A percentile compares a stretch with the other conserved stretches of the same genome.
Conservation (phyloP, 1,140 invertebrate genomes). For the Drosophila ohnishii region DNA sequence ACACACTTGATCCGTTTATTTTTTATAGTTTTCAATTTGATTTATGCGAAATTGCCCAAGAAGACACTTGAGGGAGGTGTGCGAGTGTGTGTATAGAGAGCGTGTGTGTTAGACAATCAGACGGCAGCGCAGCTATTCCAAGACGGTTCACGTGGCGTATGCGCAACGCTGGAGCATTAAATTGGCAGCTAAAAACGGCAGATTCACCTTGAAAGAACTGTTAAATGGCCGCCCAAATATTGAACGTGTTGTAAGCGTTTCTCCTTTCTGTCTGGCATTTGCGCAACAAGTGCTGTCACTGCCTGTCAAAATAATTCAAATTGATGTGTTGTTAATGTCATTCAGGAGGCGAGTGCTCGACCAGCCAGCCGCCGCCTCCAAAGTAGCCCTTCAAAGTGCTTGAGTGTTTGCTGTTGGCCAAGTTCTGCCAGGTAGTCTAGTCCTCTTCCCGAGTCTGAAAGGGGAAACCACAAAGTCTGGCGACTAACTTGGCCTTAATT, state of each 20-base stretch:
- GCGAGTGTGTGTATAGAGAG: neutral
- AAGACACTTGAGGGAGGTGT: conserved; percentile 33
- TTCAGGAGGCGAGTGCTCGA: conserved; percentile 27
- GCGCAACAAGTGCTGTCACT: conserved; percentile 65
- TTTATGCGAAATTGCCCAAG: conserved; percentile 71
- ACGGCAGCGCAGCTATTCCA: conserved; percentile 47
- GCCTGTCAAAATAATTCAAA: conserved; percentile 75
- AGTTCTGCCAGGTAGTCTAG: conserved; percentile 11
- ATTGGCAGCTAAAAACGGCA: conserved; percentile 11
- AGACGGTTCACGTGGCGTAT: conserved; percentile 38
- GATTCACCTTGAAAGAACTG: conserved; percentile 13
- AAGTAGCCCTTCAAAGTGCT: conserved; percentile 54
- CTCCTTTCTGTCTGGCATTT: conserved; percentile 12
- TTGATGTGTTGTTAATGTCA: conserved; percentile 72
- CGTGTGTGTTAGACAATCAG: conserved; percentile 39
- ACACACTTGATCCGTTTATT: conserved; percentile 43
- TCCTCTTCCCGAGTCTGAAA: conserved; percentile 7
- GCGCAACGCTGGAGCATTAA: conserved; percentile 13
- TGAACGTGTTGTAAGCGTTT: conserved; percentile 41
- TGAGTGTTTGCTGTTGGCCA: conserved; percentile 21
- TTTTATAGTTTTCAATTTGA: conserved; percentile 73
- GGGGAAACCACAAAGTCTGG: conserved; percentile 25
- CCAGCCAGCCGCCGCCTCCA: conserved; percentile 18
- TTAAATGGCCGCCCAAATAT: conserved; percentile 12
- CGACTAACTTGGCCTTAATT: conserved; percentile 25